Conservation (phyloP, 37 sponge, comb jelly and placozoan species). For the Bolinopsis microptera region DNA sequence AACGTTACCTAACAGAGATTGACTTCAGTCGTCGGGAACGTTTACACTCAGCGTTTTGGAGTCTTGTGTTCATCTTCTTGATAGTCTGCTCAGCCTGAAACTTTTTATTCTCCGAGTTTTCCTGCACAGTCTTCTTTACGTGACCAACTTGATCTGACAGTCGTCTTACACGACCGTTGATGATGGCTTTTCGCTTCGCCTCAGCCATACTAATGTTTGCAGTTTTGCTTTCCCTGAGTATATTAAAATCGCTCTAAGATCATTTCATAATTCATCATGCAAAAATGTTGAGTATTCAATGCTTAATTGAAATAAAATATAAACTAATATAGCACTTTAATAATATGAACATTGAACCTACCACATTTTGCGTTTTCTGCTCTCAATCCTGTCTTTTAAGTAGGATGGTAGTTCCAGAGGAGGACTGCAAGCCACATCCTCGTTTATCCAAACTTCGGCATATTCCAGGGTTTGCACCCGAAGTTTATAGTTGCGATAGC, state of each 20-base stretch:
- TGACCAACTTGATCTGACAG: constrained; percentile 18
- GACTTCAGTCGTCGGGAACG: neutral
- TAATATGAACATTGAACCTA: neutral
- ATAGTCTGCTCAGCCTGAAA: constrained; percentile 4
- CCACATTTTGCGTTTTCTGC: constrained; percentile 28
- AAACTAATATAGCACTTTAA: too few relatives aligned
- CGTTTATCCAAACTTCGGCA: constrained; percentile 23
- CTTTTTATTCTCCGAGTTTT: neutral
- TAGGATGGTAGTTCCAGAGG: constrained; percentile 46
- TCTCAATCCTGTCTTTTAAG: constrained; percentile 43
- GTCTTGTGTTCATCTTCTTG: constrained; percentile 25
- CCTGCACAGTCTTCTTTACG: constrained; percentile 8
- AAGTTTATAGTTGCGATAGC: neutral
- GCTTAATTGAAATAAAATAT: too few relatives aligned
- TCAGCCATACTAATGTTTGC: constrained; percentile 13
- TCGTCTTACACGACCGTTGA: constrained; percentile 14
- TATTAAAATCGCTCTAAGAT: neutral
- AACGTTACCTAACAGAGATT: constrained; percentile 15
- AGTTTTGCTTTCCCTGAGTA: constrained; percentile 1
- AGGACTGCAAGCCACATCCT: constrained; percentile 19
- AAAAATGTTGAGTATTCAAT: neutral
- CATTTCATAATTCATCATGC: neutral
- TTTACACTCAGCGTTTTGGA: constrained; percentile 14
- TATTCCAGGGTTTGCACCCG: constrained; percentile 8
- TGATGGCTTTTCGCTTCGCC: neutral